Evolutionary conservation across 2,113 vertebrate genomes (phyloP), one percentile per base, ranked within the genome.

Genomic region (Romanogobio albipinnatus): DNA sequence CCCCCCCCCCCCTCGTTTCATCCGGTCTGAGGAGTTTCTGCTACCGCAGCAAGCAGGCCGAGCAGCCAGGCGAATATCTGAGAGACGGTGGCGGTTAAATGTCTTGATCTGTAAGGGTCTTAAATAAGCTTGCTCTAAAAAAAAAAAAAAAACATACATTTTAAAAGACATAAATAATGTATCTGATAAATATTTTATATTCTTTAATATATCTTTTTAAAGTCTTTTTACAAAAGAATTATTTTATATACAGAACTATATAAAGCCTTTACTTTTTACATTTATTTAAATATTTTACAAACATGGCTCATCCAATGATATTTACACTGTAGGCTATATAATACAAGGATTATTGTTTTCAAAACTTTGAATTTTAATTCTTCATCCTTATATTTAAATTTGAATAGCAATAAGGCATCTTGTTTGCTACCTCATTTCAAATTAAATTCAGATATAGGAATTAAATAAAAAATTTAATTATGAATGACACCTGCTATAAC

Each of bases 11-110:
- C 85, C 78, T 73, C 49, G 53, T 76, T 75, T 47, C 66, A 90
- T 43, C 59, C 0, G 86, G 86, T 90, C 93, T 81, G 84, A 92
- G 91, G 71, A 89, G 85, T 89, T 88, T 89, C 90, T 59, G 83
- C 87, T 81, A 84, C 1, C 74, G 86, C 87, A 90, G 89, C 84
- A 87, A 89, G 89, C 90, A 84, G 86, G 64, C 51, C 26, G 73
- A 5, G 51, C 64, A 45, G 84, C 62, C 73, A 26, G 86, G 77
- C 68, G 36, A 76, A 36, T 26, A 85, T 82, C 36, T 49, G 14
- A 51, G 71, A 73, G 19, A n/a, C 59, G 43, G 47, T 71, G 53
- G 58, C 73, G 84, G 84, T 86, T 83, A 43, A 88, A 81, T 82
- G 76, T 59, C 71, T 22, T 15, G 49, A 26, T 68, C 43, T 66